Conservation (phyloP, 1,140 invertebrate genomes). For the Palaemon carinicauda region DNA sequence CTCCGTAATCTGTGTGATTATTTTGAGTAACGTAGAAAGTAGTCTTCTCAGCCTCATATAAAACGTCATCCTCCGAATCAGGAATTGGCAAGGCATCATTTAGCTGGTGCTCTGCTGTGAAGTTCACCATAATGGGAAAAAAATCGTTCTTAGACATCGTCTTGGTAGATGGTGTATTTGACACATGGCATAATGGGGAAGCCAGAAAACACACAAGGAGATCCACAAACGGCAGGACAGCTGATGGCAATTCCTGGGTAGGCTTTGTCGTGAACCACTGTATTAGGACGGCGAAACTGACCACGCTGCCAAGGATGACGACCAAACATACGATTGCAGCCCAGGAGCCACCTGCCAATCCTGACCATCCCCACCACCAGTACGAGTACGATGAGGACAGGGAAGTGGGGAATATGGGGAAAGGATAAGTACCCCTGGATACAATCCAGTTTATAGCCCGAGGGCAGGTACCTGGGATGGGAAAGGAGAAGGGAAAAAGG, state of each 20-base stretch:
- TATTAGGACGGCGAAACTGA: conserved; percentile 4
- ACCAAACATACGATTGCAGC: background rate
- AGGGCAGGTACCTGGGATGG: no score
- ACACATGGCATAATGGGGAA: conserved; percentile 1
- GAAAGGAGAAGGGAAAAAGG: no score
- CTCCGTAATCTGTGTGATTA: background rate
- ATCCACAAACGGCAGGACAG: background rate
- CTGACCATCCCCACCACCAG: conserved; percentile 12
- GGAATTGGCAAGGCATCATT: no score
- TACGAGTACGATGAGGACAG: no score
- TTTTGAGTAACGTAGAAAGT: background rate
- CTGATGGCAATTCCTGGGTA: background rate
- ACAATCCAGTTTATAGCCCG: no score
- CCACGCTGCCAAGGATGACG: background rate
- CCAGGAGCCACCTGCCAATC: background rate
- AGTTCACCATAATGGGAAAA: background rate
- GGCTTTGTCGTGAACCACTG: background rate
- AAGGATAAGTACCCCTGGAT: no score
- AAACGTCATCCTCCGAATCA: no score
- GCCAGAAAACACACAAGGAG: conserved; percentile 15
- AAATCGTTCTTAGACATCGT: background rate
- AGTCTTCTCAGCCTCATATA: no score
- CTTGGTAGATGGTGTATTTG: background rate
- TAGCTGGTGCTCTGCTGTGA: background rate
- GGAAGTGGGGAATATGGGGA: no score